phyloP scores from a whole-genome alignment of 2,113 vertebrate species.

The Mustelus asterias region DNA sequence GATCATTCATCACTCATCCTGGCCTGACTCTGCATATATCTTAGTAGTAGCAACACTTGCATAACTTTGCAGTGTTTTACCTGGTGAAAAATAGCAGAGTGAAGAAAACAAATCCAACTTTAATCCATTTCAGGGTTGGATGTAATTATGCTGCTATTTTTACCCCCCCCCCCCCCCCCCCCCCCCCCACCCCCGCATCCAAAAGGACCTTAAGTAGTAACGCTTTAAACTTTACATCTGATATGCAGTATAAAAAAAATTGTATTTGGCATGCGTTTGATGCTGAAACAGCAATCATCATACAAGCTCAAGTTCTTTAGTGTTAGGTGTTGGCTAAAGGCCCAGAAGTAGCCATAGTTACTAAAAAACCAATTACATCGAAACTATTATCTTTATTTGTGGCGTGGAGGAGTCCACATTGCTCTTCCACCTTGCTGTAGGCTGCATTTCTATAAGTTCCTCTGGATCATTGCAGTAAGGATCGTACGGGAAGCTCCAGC shows the following conservation, averaged over 20 bases:
- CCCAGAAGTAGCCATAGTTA: background rate
- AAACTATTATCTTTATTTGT: background rate
- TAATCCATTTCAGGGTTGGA: background rate
- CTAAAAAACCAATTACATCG: background rate
- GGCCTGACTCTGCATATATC: background rate
- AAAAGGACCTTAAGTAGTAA: background rate
- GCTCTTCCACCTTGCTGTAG: background rate
- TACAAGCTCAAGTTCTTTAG: background rate
- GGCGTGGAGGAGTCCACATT: background rate
- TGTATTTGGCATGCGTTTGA: background rate
- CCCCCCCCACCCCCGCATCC: background rate
- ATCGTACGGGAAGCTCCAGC: background rate
- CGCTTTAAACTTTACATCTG: background rate
- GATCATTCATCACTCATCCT: background rate
- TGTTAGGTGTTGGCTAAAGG: background rate
- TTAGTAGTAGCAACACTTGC: background rate
- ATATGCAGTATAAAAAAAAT: background rate
- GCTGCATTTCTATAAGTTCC: background rate
- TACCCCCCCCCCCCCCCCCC: too few relatives aligned
- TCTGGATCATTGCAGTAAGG: background rate
- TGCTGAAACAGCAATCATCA: constrained; percentile 18
- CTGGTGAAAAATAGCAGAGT: background rate
- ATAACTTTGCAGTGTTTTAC: background rate
- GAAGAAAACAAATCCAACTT: background rate
- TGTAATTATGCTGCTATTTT: too few relatives aligned